Conservation (phyloP, 2,888 invertebrate species). For the Nephrotoma flavescens region DNA sequence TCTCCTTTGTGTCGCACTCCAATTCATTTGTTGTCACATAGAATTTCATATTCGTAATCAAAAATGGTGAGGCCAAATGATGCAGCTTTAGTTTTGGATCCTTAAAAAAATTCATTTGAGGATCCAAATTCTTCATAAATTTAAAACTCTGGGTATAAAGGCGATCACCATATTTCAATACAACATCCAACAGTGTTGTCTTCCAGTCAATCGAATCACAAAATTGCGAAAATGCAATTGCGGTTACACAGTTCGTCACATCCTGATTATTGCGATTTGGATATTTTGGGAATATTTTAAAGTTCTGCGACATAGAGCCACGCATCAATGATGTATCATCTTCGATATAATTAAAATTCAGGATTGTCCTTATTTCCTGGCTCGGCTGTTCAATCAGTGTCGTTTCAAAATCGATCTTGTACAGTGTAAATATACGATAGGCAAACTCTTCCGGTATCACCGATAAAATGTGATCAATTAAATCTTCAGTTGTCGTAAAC, state of each 20-base stretch:
- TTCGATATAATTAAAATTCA: constrained; percentile 5
- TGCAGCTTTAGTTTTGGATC: constrained; percentile 19
- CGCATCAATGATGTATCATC: constrained; percentile 13
- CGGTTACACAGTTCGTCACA: constrained; percentile 40
- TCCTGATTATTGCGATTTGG: constrained; percentile 35
- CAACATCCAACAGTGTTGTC: constrained; percentile 38
- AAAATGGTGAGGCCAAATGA: constrained; percentile 22
- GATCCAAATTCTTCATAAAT: not conserved
- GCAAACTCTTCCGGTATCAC: not conserved
- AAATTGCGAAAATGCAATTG: constrained; percentile 40
- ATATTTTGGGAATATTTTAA: constrained; percentile 10
- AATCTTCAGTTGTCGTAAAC: not conserved
- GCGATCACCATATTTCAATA: constrained; percentile 47
- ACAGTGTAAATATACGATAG: not conserved
- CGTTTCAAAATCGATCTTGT: not conserved
- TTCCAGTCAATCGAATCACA: constrained; percentile 43
- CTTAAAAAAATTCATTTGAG: constrained; percentile 13
- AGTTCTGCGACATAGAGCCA: constrained; percentile 15
- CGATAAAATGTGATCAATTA: not conserved
- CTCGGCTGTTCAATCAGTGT: not conserved
- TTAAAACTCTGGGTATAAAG: constrained; percentile 33
- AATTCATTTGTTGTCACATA: not conserved
- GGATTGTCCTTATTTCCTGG: not conserved
- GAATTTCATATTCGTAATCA: constrained; percentile 9
- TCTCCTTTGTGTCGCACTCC: not conserved